These are phyloP conservation scores for Eustalomyia histrio DNA, from an alignment of 2,888 invertebrate genomes.

Conservation along the genomic window DNA sequence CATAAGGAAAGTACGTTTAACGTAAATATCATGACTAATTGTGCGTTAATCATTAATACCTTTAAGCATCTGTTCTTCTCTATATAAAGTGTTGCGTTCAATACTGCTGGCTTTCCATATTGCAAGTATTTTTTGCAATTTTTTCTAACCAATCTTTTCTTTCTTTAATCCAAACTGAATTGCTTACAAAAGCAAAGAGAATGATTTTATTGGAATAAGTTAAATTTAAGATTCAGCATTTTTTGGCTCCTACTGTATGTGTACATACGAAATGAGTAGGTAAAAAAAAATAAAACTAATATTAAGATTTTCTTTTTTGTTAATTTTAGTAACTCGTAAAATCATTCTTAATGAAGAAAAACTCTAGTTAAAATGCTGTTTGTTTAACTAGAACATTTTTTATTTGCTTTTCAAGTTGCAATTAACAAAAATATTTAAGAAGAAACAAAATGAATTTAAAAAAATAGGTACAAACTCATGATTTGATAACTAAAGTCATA, in stretches of 20 bases:
- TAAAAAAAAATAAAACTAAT: constrained; percentile 19
- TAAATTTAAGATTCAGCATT: constrained; percentile 47
- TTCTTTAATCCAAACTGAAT: constrained; percentile 53
- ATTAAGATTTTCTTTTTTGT: constrained; percentile 21
- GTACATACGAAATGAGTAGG: background rate
- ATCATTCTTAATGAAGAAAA: background rate
- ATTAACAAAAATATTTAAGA: too few relatives aligned
- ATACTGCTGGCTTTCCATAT: background rate
- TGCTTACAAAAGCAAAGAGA: constrained; percentile 56
- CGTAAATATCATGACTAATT: too few relatives aligned
- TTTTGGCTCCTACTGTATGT: constrained; percentile 9
- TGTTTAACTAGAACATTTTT: background rate
- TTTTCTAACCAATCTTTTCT: constrained; percentile 16
- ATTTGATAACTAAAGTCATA: too few relatives aligned
- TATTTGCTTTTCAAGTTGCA: too few relatives aligned
- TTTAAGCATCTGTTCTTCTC: background rate
- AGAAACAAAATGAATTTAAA: too few relatives aligned
- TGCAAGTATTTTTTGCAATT: background rate
- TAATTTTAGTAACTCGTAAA: background rate
- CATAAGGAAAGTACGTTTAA: too few relatives aligned
- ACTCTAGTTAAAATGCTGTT: background rate
- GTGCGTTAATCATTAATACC: background rate
- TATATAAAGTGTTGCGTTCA: background rate
- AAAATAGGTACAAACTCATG: too few relatives aligned
- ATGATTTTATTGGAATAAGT: constrained; percentile 45